Base-by-base conservation (phyloP, 1,140 invertebrate species). In the Riptortus pedestris region DNA sequence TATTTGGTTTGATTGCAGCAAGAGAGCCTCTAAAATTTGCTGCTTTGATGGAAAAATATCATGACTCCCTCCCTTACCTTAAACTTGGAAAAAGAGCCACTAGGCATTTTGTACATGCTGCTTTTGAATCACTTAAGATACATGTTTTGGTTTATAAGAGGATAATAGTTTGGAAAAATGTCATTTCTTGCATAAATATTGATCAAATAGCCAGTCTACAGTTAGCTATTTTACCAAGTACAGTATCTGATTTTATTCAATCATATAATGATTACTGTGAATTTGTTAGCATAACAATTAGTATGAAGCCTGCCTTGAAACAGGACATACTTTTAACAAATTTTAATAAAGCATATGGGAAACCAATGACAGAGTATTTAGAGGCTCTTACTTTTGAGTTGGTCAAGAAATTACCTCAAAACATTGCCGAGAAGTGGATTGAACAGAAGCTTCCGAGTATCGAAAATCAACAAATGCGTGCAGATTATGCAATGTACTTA, bases 1-100 rank as follows among this genome's bases (percentile, higher is more conserved):
- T 59, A 18, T 59, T 59, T 38, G 26, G 16, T 4, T 3, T 31
- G 12, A 2, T 64, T 58, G 31, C 29, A n/a, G 20, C 27, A 43
- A 24, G n/a, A 33, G 51, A 52, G n/a, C 20, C 38, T 16, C 28
- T 24, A 0, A 27, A 43, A n/a, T 64, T 64, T 7, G 38, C 18
- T 22, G n/a, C 27, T 9, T 26, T 64, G 31, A 48, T 64, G 20
- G 52, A 58, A 24, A 29, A 43, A 18, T 64, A 38, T 59, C 18
- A 58, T 14, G 20, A 57, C 22, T 33, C 12, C 12, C 24, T 63
- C 22, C 63, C 51, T 11, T 58, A 57, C 43, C 14, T 59, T 31
- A 64, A 58, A 26, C 29, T 64, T n/a, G 63, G 63, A 43, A 26
- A 33, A 27, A 31, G 63, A 12, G 11, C 55, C 7, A 64, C 55